Evolutionary conservation across 2,888 invertebrate species (phyloP), one percentile per base, ranked within the genome.

Genomic region (Hirtodrosophila duncani): DNA sequence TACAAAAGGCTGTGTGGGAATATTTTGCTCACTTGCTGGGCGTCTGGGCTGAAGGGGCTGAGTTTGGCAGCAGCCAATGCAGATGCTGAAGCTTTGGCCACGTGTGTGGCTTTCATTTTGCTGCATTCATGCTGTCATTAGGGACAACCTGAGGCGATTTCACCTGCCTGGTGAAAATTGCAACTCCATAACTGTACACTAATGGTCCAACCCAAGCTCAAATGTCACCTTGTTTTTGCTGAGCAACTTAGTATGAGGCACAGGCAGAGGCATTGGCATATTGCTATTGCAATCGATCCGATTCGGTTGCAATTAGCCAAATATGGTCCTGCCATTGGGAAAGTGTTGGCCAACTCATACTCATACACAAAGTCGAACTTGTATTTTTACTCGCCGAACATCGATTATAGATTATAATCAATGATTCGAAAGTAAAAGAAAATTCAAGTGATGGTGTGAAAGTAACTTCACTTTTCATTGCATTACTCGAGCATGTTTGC

Each of bases 381-480:
- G 13, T 41, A 16, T 29, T 24, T n/a, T n/a, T n/a, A n/a, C n/a
- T n/a, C n/a, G n/a, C 11, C 8, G 24, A 17, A 11, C 33, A 67
- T 67, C 57, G 57, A 67, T 77, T 68, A 62, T 65, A 44, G 29
- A 77, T 71, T 55, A 80, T 71, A 65, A 80, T 80, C 74, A 71
- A 63, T 80, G 63, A 77, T 80, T 67, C 68, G 72, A 74, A 74
- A 74, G 72, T 74, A 52, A 67, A 58, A 43, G 59, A 38, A 38
- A 56, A 43, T 48, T 33, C 39, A 38, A 36, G 41, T 48, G n/a
- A n/a, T n/a, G 37, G 42, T 44, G 63, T 70, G 63, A 69, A 71
- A 77, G 71, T 74, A 62, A 77, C 50, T 74, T 79, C 60, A 61
- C 62, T 67, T 78, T 75, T 75, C 60, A 65, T 78, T 53, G 62